Base-by-base conservation (phyloP, 2,113 vertebrate genomes). In the Leucoraja erinaceus region DNA sequence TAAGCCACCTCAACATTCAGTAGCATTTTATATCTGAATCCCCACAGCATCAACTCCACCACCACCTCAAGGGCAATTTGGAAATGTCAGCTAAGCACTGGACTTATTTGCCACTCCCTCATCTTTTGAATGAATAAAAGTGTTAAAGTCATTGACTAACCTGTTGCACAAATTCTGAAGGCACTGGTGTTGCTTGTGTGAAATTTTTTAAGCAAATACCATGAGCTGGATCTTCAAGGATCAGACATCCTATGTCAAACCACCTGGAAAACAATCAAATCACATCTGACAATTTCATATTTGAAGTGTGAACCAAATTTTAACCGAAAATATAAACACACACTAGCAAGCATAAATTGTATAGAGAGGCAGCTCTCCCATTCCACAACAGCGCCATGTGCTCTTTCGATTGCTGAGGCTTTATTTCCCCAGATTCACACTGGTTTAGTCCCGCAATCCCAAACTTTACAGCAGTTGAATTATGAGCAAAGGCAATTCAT, bases 201-300 rank as follows among this genome's bases (percentile, higher is more conserved):
- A 99, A 99, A 10, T 96, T 95, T 95, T 99, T 97, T 0, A 99
- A 95, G 93, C 93, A 97, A 94, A 99, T 97, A 54, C 96, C 97
- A 84, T 98, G 96, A 74, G 95, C 90, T 0, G 98, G 98, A 94
- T 99, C 98, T 78, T 99, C 99, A 75, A 99, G 95, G 93, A 99
- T 97, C 93, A 99, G 75, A 95, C 98, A 99, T 76, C 98, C 97
- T 14, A 99, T 97, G 94, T 99, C 99, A 96, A 99, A 99, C 98
- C 99, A 99, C 93, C 99, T 99, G 94, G 0, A 94, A 83, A 0
- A 28, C 5, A 72, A 91, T 2, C 38, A 63, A 66, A 63, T 33
- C 28, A 31, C 28, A 88, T 12, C 25, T 8, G 56, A 5, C 31
- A 59, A 84, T 25, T 28, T 54, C 54, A 8, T 20, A 72, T 72